A percentile compares a stretch with the other conserved stretches of the same genome.
phyloP scores from a whole-genome alignment of 2,113 vertebrate genomes.

The Toxostoma redivivum region DNA sequence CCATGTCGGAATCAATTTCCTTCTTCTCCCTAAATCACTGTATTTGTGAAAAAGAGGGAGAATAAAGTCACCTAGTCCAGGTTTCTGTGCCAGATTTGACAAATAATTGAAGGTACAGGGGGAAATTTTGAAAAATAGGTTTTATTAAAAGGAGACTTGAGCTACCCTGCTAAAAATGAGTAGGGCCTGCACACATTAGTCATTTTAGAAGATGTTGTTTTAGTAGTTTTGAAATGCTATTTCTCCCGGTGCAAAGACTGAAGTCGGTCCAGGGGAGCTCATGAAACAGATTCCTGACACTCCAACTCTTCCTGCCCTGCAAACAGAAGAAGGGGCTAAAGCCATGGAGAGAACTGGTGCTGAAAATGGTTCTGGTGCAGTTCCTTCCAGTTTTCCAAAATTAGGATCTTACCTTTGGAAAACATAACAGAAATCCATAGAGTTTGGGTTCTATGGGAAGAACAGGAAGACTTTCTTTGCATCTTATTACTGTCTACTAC shows the following conservation, averaged over 20 bases:
- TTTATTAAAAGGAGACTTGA: neutral
- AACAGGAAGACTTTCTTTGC: neutral
- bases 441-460: neutral
- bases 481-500: neutral
- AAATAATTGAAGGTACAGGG: neutral
- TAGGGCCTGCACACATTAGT: neutral
- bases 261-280: fast-evolving
- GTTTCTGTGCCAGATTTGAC: neutral
- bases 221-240: neutral
- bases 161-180: neutral
- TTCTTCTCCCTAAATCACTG: neutral
- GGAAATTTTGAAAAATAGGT: neutral
- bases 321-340: neutral
- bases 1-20: neutral
- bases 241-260: neutral
- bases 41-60: neutral
- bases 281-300: neutral
- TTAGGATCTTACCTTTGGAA: neutral
- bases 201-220: neutral
- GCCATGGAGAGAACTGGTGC: neutral
- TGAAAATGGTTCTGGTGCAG: neutral
- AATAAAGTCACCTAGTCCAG: neutral
- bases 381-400: neutral
- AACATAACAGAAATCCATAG: neutral
- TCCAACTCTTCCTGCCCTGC: neutral